Percentiles rank a stretch among this genome's conserved stretches.
Conservation (phyloP, 2,113 vertebrate genomes). For the Puma concolor region DNA sequence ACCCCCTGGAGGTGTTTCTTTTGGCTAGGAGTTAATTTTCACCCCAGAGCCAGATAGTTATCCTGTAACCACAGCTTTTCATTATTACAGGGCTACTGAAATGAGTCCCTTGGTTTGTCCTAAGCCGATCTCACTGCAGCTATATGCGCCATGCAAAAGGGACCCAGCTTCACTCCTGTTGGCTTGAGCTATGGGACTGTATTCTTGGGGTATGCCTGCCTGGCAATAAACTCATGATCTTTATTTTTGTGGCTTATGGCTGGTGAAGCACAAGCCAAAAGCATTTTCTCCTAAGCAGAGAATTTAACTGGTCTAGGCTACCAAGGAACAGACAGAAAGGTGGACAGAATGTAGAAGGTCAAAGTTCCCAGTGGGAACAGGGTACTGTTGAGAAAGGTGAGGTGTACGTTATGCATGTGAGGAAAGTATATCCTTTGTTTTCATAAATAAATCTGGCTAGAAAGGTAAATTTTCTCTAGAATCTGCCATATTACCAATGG, state of each 20-base stretch:
- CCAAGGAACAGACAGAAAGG: constrained; percentile 4
- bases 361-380: background rate
- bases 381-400: background rate
- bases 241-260: background rate
- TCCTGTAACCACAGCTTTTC: background rate
- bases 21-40: background rate
- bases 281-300: background rate
- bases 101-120: background rate
- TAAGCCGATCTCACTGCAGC: background rate
- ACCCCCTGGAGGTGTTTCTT: background rate
- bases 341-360: background rate
- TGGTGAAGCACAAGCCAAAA: background rate
- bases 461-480: constrained; percentile 1
- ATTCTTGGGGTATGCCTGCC: background rate
- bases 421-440: constrained; percentile 34
- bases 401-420: background rate
- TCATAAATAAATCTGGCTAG: constrained; percentile 19
- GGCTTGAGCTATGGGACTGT: background rate
- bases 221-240: constrained; percentile 34
- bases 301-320: constrained; percentile 24
- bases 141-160: background rate
- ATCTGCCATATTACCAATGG: background rate
- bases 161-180: background rate
- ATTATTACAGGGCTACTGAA: background rate
- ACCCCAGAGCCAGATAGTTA: background rate